Evolutionary conservation across 2,113 vertebrate species (phyloP).

Genomic region (Apodemus speciosus): DNA sequence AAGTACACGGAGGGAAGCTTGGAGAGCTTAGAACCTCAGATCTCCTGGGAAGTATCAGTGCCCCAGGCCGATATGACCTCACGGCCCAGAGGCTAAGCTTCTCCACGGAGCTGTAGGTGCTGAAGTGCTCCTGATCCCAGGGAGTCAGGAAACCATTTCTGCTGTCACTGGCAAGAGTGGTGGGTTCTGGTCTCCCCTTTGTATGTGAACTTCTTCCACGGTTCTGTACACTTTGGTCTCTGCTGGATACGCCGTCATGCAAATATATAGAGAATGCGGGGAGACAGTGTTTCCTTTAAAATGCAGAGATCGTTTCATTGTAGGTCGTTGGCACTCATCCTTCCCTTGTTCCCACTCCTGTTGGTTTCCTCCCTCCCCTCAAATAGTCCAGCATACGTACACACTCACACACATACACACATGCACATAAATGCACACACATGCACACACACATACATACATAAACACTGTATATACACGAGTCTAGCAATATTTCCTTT

Average conservation of each 20-base stretch:
- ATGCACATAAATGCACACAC: too few relatives aligned
- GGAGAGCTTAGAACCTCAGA: not conserved
- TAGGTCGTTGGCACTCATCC: not conserved
- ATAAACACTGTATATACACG: too few relatives aligned
- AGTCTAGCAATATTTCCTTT: not conserved
- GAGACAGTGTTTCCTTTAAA: not conserved
- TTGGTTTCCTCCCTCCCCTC: not conserved
- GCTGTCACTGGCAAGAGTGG: not conserved
- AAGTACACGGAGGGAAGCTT: not conserved
- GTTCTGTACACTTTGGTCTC: not conserved
- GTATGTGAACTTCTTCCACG: not conserved
- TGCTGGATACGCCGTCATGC: not conserved
- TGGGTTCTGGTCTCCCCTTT: too few relatives aligned
- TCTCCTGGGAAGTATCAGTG: not conserved
- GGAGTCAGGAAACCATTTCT: rapidly evolving
- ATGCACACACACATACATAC: too few relatives aligned
- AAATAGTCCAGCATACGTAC: not conserved
- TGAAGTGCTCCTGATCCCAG: not conserved
- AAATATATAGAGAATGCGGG: not conserved
- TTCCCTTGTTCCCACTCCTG: not conserved
- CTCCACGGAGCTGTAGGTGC: rapidly evolving
- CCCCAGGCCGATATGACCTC: not conserved
- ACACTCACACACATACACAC: not conserved
- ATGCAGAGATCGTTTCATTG: not conserved
- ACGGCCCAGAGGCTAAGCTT: not conserved